phyloP scores from a whole-genome alignment of 2,113 vertebrate species.

The Esox niger region DNA sequence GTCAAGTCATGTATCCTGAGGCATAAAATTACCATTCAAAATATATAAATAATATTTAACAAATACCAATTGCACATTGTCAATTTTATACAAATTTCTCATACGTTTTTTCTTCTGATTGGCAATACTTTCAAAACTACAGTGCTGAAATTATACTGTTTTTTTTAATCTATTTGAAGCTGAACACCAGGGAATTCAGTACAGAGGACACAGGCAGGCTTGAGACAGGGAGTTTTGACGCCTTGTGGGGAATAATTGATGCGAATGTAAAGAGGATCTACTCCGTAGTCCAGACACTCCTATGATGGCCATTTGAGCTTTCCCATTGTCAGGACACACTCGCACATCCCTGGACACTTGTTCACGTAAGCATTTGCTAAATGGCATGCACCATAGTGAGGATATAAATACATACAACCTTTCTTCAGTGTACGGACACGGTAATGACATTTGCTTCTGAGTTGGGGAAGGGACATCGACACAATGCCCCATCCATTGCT shows the following conservation, averaged over 20 bases:
- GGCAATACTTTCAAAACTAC: too few species aligned
- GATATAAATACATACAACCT: constrained; percentile 1
- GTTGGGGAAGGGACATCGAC: not conserved
- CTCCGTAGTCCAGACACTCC: constrained; percentile 28
- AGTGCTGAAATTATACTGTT: too few species aligned
- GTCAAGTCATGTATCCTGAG: too few species aligned
- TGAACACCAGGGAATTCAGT: too few species aligned
- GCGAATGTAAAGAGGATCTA: constrained; percentile 32
- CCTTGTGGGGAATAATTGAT: constrained; percentile 9
- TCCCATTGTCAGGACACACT: not conserved
- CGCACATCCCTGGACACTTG: constrained; percentile 2
- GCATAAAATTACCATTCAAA: too few species aligned
- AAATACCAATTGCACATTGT: too few species aligned
- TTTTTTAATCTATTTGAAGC: too few species aligned
- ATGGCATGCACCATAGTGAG: not conserved
- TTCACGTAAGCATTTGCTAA: not conserved
- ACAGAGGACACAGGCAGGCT: too few species aligned
- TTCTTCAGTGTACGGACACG: not conserved
- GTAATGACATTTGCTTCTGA: not conserved
- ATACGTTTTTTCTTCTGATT: too few species aligned
- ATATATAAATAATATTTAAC: too few species aligned
- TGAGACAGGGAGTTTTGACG: not conserved
- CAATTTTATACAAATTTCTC: too few species aligned
- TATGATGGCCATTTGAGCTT: not conserved
- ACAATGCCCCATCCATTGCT: not conserved